Evolutionary conservation across 2,113 vertebrate genomes (phyloP), one percentile per base, ranked within the genome.

Genomic region (Pteruthius melanotis): DNA sequence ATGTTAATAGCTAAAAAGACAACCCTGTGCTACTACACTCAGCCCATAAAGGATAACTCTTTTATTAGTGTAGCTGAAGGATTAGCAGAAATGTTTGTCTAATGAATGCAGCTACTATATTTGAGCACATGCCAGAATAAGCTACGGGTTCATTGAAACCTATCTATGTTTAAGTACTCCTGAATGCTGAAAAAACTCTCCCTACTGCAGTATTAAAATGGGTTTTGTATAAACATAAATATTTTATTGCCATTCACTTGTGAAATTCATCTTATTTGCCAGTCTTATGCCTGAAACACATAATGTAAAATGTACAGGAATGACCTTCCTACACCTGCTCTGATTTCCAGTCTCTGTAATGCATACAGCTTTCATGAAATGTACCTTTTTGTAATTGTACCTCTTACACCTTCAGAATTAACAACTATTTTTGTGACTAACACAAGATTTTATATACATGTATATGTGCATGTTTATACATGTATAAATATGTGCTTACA

Each of bases 51-150:
- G 94, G 96, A 97, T 94, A 94, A 90, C 72, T 93, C 90, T 97
- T 97, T 96, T 97, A 98, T 97, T 97, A 97, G 94, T 45, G 86
- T 95, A 94, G 93, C 89, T 84, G 60, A 95, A 95, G 96, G 95
- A 97, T 97, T 97, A 97, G 95, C 50, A 88, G 95, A 94, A 97
- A 97, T 93, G 95, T 96, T 96, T 97, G 70, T 93, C 94, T 97
- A 97, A 98, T 98, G 98, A 98, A 98, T 96, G 86, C 87, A 96
- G 93, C 93, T 93, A 96, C 98, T 98, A 96, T 98, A 98, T 97
- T 96, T 97, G 94, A 97, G 90, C 76, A 83, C 97, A 96, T 90
- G 96, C 92, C 96, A 96, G 90, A 98, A 97, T 97, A 95, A 96
- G 96, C 94, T 95, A 89, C 75, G 97, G 97, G 95, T 94, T 23